These are phyloP conservation scores for Nyctalus aviator DNA, from an alignment of 2,797 vertebrate species.

Conservation along the genomic window DNA sequence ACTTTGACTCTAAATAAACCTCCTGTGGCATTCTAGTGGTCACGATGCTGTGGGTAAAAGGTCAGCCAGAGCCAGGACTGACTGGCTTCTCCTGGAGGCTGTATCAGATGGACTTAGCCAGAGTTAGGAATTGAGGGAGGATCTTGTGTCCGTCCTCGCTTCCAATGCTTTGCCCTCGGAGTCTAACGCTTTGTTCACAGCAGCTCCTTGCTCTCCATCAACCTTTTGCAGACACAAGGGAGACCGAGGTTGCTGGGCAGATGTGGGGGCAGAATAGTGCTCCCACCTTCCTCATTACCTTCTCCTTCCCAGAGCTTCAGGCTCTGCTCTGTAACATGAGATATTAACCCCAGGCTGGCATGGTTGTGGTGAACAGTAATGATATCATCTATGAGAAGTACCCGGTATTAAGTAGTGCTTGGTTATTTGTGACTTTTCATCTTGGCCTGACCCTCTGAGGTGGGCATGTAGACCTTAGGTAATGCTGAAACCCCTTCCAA, in stretches of 20 bases:
- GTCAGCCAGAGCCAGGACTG: background rate
- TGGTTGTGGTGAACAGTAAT: background rate
- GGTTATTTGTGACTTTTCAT: background rate
- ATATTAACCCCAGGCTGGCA: background rate
- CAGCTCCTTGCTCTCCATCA: background rate
- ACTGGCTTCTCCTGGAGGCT: background rate
- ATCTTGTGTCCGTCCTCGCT: background rate
- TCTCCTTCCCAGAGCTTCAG: background rate
- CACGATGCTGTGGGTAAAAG: background rate
- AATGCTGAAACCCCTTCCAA: background rate
- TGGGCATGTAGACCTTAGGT: background rate
- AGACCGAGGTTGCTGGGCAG: background rate
- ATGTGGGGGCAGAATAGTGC: accelerated
- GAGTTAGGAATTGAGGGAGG: background rate
- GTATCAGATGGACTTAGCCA: background rate
- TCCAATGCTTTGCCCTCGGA: background rate
- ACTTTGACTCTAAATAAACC: background rate
- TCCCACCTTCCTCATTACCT: background rate
- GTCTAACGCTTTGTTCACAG: background rate
- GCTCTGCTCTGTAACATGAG: background rate
- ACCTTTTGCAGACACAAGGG: background rate
- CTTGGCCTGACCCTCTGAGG: background rate
- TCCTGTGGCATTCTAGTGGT: background rate
- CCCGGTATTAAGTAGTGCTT: background rate
- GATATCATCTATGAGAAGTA: background rate